Conservation (phyloP, 2,797 vertebrate species). For the Acanthis flammea region DNA sequence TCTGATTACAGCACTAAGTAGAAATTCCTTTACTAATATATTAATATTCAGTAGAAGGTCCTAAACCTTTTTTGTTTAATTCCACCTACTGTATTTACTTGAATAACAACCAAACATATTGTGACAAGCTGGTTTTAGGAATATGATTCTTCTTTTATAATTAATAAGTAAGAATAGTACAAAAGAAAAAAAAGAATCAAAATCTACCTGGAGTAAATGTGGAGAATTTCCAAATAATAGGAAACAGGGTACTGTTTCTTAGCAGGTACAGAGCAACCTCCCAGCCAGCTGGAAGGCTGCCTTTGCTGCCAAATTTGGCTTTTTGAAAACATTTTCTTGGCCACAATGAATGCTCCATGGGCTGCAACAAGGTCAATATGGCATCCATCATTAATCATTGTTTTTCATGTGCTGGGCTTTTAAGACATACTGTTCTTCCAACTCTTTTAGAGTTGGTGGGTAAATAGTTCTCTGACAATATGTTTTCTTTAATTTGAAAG, state of each 20-base stretch:
- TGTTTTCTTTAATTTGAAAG: not conserved
- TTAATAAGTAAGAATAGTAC: not conserved
- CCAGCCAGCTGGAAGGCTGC: not conserved
- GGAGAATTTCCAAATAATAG: not conserved
- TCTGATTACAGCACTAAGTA: not conserved
- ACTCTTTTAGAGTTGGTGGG: not conserved
- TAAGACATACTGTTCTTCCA: not conserved
- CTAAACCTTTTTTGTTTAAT: not conserved
- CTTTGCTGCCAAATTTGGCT: not conserved
- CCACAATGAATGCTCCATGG: not conserved
- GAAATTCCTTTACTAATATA: not conserved
- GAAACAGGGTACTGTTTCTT: not conserved
- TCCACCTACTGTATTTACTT: not conserved
- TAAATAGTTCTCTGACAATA: not conserved
- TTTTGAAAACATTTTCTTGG: constrained; percentile 7
- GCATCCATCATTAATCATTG: not conserved
- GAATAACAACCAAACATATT: not conserved
- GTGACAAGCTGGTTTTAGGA: not conserved
- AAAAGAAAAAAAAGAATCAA: not conserved
- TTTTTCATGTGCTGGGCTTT: not conserved
- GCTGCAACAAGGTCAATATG: not conserved
- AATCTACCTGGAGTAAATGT: not conserved
- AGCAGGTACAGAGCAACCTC: not conserved
- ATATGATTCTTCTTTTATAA: not conserved
- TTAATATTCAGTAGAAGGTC: not conserved